Base-by-base conservation (phyloP, 2,113 vertebrate genomes). In the Poicephalus gulielmi region DNA sequence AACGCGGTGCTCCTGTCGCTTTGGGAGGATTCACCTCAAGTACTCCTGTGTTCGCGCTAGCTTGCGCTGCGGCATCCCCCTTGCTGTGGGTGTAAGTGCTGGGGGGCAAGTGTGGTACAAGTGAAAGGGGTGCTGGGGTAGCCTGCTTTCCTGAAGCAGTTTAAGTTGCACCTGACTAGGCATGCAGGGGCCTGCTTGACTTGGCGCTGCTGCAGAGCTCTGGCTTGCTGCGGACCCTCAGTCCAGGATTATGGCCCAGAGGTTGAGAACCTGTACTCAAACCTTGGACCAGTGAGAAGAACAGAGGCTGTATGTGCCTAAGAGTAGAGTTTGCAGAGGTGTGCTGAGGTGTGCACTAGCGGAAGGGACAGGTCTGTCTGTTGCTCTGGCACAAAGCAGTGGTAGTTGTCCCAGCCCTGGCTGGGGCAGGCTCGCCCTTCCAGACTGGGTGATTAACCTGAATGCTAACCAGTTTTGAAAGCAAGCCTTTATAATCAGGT, bases 1-100 rank as follows among this genome's bases (percentile, higher is more conserved):
- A 25, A 30, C 1, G 11, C 41, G 1, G 30, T 3, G 0, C 41
- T 16, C 9, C 60, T 0, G 59, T 16, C 39, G 3, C 25, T 27
- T 19, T 5, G 31, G 19, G 28, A 22, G 44, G 44, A 23, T 39
- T 43, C 59, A 5, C 9, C 30, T 35, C 1, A 11, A 28, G 16
- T 7, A 1, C 14, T 2, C 12, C 28, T 0, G 30, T 4, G 47
- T 9, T 46, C 3, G 8, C 49, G 1, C 10, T 1, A 1, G 7
- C 27, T 31, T 17, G 24, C 20, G 60, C 35, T 59, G 9, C 37
- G 17, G 63, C 4, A 6, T 8, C 52, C n/a, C 16, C 44, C 22
- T 10, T 27, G 57, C 47, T 28, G 0, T 0, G 67, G 2, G 66
- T 18, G 17, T 18, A 4, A 17, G 79, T 39, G 78, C 31, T 24